Evolutionary conservation across 2,797 vertebrate genomes (phyloP).

Genomic region (Prionace glauca): DNA sequence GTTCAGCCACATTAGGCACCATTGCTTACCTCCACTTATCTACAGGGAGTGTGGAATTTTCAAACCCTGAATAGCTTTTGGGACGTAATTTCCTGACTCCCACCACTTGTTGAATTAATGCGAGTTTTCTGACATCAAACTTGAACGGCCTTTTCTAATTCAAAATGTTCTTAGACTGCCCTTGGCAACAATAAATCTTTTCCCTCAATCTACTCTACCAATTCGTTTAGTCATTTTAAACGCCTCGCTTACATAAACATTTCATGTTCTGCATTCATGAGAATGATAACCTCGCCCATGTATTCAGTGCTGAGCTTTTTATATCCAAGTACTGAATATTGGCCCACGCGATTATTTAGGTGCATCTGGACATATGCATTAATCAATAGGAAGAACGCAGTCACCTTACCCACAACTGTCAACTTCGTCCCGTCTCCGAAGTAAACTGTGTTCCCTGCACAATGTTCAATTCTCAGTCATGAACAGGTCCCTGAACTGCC

Average conservation of each 20-base stretch:
- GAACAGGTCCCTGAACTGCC: not conserved
- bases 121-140: not conserved
- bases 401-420: not conserved
- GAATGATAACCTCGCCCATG: not conserved
- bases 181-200: not conserved
- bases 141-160: not conserved
- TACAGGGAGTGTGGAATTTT: not conserved
- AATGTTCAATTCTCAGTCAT: not conserved
- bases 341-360: no score
- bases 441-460: not conserved
- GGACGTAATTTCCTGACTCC: not conserved
- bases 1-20: not conserved
- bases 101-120: not conserved
- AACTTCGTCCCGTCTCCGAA: not conserved
- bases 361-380: not conserved
- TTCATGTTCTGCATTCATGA: not conserved
- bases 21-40: no score
- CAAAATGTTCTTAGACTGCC: not conserved
- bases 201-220: not conserved
- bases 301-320: not conserved
- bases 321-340: not conserved
- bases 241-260: not conserved
- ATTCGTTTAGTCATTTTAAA: not conserved
- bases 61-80: not conserved
- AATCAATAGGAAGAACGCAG: not conserved